Percentiles rank a stretch among this genome's conserved stretches.
Evolutionary conservation across 2,113 vertebrate genomes (phyloP).

Genomic region (Andinoacara biseriatus): DNA sequence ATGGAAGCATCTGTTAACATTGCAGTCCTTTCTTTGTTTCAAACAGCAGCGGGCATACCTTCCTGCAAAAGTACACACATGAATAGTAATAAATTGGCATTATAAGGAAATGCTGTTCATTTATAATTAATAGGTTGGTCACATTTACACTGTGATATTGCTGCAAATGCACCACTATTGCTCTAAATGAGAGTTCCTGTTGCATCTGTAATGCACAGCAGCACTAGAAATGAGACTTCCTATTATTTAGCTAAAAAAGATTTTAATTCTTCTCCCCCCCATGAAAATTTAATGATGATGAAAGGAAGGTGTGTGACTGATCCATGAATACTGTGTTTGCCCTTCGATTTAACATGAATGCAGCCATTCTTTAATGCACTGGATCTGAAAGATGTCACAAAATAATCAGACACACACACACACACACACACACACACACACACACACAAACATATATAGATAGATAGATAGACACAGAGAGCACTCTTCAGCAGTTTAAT

Average conservation of each 20-base stretch:
- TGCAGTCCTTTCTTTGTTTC: constrained; percentile 71
- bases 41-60: constrained; percentile 59
- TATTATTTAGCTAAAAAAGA: constrained; percentile 8
- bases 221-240: not conserved
- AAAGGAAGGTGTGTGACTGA: constrained; percentile 5
- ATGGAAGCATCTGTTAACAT: constrained; percentile 78
- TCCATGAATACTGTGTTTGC: not conserved
- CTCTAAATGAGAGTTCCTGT: constrained; percentile 62
- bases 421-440: too few species aligned
- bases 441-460: too few species aligned
- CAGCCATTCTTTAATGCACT: not conserved
- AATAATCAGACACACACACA: too few species aligned
- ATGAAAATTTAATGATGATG: not conserved
- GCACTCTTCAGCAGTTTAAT: not conserved
- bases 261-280: not conserved
- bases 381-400: not conserved
- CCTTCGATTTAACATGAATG: not conserved
- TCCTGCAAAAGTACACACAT: constrained; percentile 60
- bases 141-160: constrained; percentile 64
- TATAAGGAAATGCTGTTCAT: constrained; percentile 72
- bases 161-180: constrained; percentile 62
- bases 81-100: constrained; percentile 67
- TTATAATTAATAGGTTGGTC: constrained; percentile 75
- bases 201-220: constrained; percentile 30
- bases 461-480: too few species aligned